Evolutionary conservation across 2,888 invertebrate species (phyloP), one percentile per base, ranked within the genome.

Genomic region (Luperina nickerlii): DNA sequence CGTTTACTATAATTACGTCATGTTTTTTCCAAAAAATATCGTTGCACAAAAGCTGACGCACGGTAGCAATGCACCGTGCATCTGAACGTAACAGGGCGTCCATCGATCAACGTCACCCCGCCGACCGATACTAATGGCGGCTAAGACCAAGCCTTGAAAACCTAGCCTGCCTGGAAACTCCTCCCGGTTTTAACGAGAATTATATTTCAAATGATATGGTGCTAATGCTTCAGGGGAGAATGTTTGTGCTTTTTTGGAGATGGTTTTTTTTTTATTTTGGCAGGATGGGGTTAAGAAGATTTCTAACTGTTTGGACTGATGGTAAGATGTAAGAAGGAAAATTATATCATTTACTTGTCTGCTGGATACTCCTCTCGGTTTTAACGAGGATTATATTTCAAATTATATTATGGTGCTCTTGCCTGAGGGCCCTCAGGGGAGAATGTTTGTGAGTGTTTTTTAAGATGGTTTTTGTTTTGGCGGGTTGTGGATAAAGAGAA

Each of bases 61-160:
- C 79, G 77, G 78, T 79, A 74, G 83, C 65, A 57, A 13, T 63
- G 63, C 65, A 15, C 69, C 90, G 89, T 90, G 91, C 92, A 93
- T 92, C 92, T 92, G 89, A 89, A 79, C 85, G 74, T 69, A 65
- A 72, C 90, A 89, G 90, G 88, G 87, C 90, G 86, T 80, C 89
- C 95, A 95, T 95, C 95, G 92, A 94, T 95, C 95, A 95, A 94
- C 91, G 95, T 95, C 95, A 91, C 87, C 87, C 83, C 88, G 85
- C 88, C 88, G 92, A 93, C 91, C 93, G 93, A 92, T 93, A 94
- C 94, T 95, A 95, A 95, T 95, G 93, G 93, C 87, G 78, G 82
- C 90, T 87, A 89, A 91, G 90, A 92, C 92, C 91, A 89, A 93
- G 90, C 90, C 91, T 88, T 85, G 85, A 86, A 89, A 85, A 89